Evolutionary conservation across 2,113 vertebrate species (phyloP).

Genomic region (Hylia prasina): DNA sequence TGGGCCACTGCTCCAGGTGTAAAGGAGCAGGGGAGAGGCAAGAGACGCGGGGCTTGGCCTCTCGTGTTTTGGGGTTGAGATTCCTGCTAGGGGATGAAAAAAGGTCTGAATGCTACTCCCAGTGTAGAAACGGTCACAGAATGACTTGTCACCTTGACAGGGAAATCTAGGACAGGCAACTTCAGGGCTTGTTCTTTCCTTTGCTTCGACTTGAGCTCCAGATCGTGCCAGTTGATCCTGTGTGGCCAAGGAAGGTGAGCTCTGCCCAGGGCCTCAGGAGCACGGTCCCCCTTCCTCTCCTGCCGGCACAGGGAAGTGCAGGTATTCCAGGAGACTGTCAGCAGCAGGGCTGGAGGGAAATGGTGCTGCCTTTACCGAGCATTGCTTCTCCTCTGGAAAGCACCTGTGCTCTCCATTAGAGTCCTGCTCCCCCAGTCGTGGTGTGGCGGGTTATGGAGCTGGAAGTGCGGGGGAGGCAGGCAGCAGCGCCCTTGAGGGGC

Average conservation of each 20-base stretch:
- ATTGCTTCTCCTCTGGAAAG: not conserved
- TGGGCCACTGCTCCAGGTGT: accelerated
- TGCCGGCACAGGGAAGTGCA: not conserved
- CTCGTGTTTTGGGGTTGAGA: not conserved
- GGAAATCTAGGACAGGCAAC: not conserved
- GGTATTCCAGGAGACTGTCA: not conserved
- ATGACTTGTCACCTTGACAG: not conserved
- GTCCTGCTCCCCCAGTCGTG: not conserved
- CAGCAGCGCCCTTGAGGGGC: not conserved
- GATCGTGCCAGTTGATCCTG: accelerated
- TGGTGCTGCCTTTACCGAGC: not conserved
- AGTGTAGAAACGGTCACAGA: not conserved
- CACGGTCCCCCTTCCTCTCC: accelerated
- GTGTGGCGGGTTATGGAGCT: not conserved
- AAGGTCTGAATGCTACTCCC: not conserved
- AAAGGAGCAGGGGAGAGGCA: not conserved
- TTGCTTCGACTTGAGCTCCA: not conserved
- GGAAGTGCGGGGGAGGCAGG: not conserved
- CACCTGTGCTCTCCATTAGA: not conserved
- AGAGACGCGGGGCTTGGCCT: not conserved
- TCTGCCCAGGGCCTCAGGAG: not conserved
- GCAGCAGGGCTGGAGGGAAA: not conserved
- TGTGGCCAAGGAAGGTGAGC: not conserved
- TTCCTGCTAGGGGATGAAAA: not conserved
- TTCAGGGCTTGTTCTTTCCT: not conserved